A percentile compares a stretch with the other conserved stretches of the same genome.
Evolutionary conservation across 2,113 vertebrate species (phyloP).

Genomic region (Bettongia penicillata): DNA sequence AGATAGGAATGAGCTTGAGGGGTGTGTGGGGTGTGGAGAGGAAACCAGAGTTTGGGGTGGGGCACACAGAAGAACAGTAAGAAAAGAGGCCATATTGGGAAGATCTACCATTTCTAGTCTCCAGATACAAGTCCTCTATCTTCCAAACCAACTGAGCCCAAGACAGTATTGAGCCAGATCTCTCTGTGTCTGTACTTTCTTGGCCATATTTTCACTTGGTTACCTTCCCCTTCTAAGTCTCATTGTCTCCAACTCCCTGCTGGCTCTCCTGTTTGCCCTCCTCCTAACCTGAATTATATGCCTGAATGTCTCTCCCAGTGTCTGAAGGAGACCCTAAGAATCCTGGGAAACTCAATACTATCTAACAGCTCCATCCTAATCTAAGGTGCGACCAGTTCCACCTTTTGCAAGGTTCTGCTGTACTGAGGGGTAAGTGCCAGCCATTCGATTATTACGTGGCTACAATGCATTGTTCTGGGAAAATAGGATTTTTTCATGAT

Average conservation of each 20-base stretch:
- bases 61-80: not conserved
- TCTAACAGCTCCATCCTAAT: not conserved
- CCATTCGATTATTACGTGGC: not conserved
- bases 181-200: not conserved
- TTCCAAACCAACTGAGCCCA: not conserved
- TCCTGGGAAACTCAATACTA: not conserved
- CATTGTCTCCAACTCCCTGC: not conserved
- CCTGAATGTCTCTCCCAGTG: not conserved
- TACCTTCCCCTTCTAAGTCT: not conserved
- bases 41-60: not conserved
- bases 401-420: not conserved
- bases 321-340: not conserved
- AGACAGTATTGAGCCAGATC: not conserved
- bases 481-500: not conserved
- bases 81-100: not conserved
- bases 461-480: not conserved
- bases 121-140: not conserved
- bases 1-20: not conserved
- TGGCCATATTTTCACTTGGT: not conserved
- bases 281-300: not conserved
- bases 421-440: not conserved
- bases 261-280: not conserved
- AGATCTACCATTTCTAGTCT: not conserved
- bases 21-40: not conserved
- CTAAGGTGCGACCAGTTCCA: not conserved